Base-by-base conservation (phyloP, 2,113 vertebrate species). In the Serranochromis macrocephalus region DNA sequence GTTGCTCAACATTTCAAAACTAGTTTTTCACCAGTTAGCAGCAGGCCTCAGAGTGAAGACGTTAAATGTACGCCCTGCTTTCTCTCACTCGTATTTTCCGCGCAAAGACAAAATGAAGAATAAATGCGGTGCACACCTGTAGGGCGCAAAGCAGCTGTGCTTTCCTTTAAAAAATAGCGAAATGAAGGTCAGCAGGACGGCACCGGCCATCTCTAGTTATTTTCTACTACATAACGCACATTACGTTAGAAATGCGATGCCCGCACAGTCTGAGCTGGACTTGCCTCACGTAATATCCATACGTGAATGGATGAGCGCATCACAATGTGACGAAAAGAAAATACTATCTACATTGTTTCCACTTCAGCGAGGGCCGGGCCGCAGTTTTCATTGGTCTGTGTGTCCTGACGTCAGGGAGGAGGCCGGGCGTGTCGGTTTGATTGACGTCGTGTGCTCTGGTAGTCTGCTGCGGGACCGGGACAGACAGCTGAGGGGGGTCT, bases 381-480 rank as follows among this genome's bases (percentile, higher is more conserved):
- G 38, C 10, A 2, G n/a, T 73, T 16, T 54, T 61, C 16, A 95
- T 96, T 96, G 92, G 95, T 47, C 58, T 4, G 4, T 13, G 7
- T 1, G 1, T 4, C 0, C 1, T 86, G 83, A 90, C 94, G 94
- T 90, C 81, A 61, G 1, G 0, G 2, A 19, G 33, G 45, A 45
- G 96, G 94, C 90, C 88, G 81, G 90, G 86, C 88, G 12, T 90
- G 14, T 6, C 0, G 1, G 21, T 88, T 84, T 95, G 96, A 97
- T 95, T 96, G 96, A 84, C 96, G 90, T 68, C 47, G 26, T 88
- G 85, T 84, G 91, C 93, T 81, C 88, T 89, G 91, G 88, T 91
- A 93, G 93, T 95, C 91, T 91, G 92, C 92, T 88, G 94, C 94
- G 92, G 95, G 96, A 96, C 96, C 89, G 87, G 92, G 94, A 94